A percentile compares a stretch with the other conserved stretches of the same genome.
These are phyloP conservation scores for Yponomeuta malinellus DNA, from an alignment of 2,888 invertebrate species.

Conservation along the genomic window DNA sequence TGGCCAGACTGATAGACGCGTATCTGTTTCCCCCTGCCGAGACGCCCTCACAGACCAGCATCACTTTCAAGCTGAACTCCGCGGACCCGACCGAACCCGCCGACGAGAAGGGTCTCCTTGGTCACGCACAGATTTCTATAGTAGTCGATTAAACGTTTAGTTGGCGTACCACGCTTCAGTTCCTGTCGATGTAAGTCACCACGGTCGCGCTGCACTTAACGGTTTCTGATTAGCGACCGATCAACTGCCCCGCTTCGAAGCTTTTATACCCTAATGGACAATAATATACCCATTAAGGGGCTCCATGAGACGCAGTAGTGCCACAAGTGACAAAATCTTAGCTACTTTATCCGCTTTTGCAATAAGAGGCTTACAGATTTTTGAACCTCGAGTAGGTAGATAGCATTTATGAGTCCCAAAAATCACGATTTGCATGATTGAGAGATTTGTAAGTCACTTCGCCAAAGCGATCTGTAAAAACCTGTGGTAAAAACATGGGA, in stretches of 20 bases:
- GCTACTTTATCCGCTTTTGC: too few species aligned
- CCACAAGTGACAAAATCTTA: too few species aligned
- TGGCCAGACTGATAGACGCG: constrained; percentile 90
- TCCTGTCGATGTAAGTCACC: constrained; percentile 15
- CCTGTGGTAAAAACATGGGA: too few species aligned
- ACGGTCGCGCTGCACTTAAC: constrained; percentile 13
- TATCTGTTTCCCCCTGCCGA: constrained; percentile 54
- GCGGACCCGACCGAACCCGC: constrained; percentile 82
- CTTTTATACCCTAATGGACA: constrained; percentile 13
- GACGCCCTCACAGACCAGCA: constrained; percentile 78
- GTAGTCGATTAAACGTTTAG: constrained; percentile 83
- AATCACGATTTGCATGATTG: too few species aligned
- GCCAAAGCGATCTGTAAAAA: too few species aligned
- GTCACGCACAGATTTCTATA: constrained; percentile 98
- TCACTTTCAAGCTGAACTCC: constrained; percentile 89
- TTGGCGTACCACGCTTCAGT: constrained; percentile 14
- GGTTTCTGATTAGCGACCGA: neutral
- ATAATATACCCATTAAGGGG: constrained; percentile 6
- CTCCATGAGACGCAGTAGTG: neutral
- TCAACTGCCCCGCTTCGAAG: constrained; percentile 9
- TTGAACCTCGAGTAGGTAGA: too few species aligned
- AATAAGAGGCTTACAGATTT: too few species aligned
- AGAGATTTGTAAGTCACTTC: too few species aligned
- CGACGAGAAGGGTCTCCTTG: constrained; percentile 96
- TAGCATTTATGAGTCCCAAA: too few species aligned